Conservation (phyloP, 2,113 vertebrate genomes). For the Oxyruncus cristatus region DNA sequence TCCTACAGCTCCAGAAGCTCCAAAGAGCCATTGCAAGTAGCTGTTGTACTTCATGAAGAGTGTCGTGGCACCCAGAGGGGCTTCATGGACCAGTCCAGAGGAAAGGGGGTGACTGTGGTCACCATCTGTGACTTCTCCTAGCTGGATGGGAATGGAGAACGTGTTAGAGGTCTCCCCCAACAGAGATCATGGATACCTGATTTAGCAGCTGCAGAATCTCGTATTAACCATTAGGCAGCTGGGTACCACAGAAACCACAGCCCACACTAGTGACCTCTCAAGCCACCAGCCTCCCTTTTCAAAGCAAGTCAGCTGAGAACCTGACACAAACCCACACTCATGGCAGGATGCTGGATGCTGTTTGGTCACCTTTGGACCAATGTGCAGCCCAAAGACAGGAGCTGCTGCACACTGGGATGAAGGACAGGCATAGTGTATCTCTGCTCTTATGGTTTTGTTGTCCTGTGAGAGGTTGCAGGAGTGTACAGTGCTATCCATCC, state of each 20-base stretch:
- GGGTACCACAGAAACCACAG: neutral
- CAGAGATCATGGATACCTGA: neutral
- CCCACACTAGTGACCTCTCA: neutral
- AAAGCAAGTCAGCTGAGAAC: neutral
- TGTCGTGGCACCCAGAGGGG: neutral
- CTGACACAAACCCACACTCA: neutral
- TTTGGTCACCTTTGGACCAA: neutral
- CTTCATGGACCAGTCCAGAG: neutral
- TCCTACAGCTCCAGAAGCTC: neutral
- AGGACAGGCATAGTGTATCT: neutral
- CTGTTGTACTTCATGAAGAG: neutral
- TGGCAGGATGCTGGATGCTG: neutral
- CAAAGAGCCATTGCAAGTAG: neutral
- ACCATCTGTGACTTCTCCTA: neutral
- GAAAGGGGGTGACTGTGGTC: neutral
- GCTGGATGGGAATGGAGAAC: neutral
- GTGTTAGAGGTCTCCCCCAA: neutral
- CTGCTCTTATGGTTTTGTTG: neutral
- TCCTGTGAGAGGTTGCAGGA: neutral
- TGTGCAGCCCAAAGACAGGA: rapidly evolving
- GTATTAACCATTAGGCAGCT: neutral
- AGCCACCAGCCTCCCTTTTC: neutral
- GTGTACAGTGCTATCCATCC: neutral
- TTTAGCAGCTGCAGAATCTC: neutral
- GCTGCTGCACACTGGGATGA: neutral